Conservation (phyloP, 2,797 vertebrate species). For the Oryzias dopingdopingensis region DNA sequence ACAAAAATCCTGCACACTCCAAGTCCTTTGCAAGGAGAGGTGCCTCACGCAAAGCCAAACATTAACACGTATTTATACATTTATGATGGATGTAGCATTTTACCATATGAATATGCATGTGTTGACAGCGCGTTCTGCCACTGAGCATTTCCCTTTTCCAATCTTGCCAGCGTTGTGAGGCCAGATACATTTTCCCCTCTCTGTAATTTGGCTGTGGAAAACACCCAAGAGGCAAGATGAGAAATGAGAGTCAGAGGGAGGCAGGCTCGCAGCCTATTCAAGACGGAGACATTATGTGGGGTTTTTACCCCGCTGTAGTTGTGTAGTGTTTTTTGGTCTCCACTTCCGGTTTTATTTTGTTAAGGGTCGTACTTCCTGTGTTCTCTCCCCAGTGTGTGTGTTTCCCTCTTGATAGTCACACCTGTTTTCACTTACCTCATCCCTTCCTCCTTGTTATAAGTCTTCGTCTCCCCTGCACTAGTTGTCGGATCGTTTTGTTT, state of each 20-base stretch:
- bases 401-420: too few species aligned
- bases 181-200: slow-evolving; percentile 55
- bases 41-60: background rate
- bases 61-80: slow-evolving; percentile 32
- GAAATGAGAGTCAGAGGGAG: slow-evolving; percentile 39
- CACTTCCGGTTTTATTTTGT: too few species aligned
- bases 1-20: background rate
- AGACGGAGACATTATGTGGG: slow-evolving; percentile 47
- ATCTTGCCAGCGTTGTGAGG: slow-evolving; percentile 42
- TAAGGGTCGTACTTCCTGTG: too few species aligned
- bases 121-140: slow-evolving; percentile 36
- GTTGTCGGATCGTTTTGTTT: too few species aligned
- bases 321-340: too few species aligned
- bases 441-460: too few species aligned
- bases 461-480: too few species aligned
- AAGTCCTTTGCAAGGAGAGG: background rate
- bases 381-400: too few species aligned
- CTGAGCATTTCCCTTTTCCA: slow-evolving; percentile 54
- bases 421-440: too few species aligned
- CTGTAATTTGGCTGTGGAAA: slow-evolving; percentile 63
- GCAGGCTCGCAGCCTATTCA: slow-evolving; percentile 10
- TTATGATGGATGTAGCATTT: slow-evolving; percentile 41
- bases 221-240: slow-evolving; percentile 54
- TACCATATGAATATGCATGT: slow-evolving; percentile 60
- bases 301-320: too few species aligned